Conservation (phyloP, 1,140 invertebrate genomes). For the Brachionus paranguensis region DNA sequence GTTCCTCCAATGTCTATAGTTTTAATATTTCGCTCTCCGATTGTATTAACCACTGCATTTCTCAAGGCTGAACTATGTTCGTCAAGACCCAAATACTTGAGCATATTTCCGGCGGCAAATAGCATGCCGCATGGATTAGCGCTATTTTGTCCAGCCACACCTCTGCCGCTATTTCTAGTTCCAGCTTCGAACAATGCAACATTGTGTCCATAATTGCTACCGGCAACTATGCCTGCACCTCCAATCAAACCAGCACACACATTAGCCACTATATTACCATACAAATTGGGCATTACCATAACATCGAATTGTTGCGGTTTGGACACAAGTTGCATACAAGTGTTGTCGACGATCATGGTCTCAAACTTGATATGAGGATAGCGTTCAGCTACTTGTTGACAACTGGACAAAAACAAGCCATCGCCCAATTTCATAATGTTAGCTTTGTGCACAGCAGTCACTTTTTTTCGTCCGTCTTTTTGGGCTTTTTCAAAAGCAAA, state of each 20-base stretch:
- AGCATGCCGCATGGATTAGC: slow-evolving; percentile 39
- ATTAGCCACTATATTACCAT: slow-evolving; percentile 97
- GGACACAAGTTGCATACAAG: slow-evolving; percentile 92
- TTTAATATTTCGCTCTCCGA: slow-evolving; percentile 49
- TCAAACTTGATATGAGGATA: slow-evolving; percentile 91
- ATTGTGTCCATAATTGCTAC: slow-evolving; percentile 39
- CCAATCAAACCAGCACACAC: slow-evolving; percentile 74
- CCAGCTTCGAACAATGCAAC: slow-evolving; percentile 33
- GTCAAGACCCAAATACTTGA: slow-evolving; percentile 34
- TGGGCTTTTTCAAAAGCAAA: slow-evolving; percentile 98
- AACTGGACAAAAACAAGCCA: slow-evolving; percentile 82
- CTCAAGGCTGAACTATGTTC: slow-evolving; percentile 31
- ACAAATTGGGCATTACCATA: slow-evolving; percentile 92
- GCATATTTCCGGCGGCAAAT: slow-evolving; percentile 34
- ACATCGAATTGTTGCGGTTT: slow-evolving; percentile 97
- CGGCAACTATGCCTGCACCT: slow-evolving; percentile 30
- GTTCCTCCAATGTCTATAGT: slow-evolving; percentile 90
- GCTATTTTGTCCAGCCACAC: slow-evolving; percentile 39
- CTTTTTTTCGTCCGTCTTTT: slow-evolving; percentile 77
- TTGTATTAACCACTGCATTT: slow-evolving; percentile 29
- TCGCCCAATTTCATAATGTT: slow-evolving; percentile 98
- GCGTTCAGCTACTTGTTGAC: slow-evolving; percentile 69
- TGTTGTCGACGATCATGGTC: slow-evolving; percentile 96
- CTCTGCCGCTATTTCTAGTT: slow-evolving; percentile 33
- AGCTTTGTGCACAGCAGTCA: slow-evolving; percentile 80